These are phyloP conservation scores for Eupithecia dodoneata DNA, from an alignment of 2,888 invertebrate genomes.

Conservation along the genomic window DNA sequence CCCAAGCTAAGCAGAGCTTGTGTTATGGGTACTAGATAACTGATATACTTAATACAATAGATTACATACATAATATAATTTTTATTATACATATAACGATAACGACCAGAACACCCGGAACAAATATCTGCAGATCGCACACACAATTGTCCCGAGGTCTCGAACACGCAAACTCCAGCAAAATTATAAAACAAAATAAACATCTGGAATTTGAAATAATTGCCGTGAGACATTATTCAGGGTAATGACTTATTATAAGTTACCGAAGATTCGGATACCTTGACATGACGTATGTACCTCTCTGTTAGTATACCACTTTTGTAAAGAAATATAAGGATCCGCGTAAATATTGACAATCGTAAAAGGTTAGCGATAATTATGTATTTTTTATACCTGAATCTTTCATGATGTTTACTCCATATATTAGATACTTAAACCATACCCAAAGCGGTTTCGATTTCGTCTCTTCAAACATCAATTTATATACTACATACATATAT, in stretches of 20 bases:
- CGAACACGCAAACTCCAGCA: too few species aligned
- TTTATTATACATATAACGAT: too few species aligned
- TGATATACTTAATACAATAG: too few species aligned
- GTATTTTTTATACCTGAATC: neutral
- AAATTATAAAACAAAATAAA: too few species aligned
- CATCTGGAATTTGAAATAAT: conserved; percentile 9
- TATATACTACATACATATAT: neutral
- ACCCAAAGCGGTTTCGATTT: neutral
- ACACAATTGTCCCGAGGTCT: too few species aligned
- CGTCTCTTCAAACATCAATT: neutral
- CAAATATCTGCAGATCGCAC: too few species aligned
- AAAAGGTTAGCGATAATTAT: neutral
- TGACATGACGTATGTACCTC: neutral
- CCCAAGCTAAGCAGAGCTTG: too few species aligned
- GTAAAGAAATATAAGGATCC: conserved; percentile 11
- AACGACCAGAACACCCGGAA: too few species aligned
- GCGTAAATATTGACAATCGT: conserved; percentile 9
- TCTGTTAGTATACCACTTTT: conserved; percentile 18
- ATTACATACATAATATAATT: too few species aligned
- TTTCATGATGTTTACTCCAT: neutral
- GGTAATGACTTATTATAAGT: neutral
- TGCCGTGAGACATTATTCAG: conserved; percentile 8
- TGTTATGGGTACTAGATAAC: too few species aligned
- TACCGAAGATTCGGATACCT: neutral
- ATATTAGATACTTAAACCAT: neutral